Evolutionary conservation across 2,888 invertebrate species (phyloP).

Genomic region (Stegana nigrithorax): DNA sequence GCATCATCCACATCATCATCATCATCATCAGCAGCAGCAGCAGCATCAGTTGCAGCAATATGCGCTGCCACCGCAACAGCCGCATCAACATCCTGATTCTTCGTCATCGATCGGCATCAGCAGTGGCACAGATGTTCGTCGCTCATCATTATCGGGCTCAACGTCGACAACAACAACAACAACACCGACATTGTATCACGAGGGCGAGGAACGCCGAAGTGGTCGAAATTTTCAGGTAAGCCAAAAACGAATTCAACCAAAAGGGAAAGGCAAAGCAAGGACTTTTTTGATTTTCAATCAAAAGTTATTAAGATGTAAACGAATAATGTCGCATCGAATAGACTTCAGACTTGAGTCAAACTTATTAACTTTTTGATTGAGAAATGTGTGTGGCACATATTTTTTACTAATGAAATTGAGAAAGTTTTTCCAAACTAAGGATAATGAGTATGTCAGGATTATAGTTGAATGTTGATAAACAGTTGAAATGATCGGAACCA

Average conservation of each 20-base stretch:
- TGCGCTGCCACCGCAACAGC: slow-evolving; percentile 30
- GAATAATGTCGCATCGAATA: too few relatives aligned
- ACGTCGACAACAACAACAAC: not conserved
- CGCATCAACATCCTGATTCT: slow-evolving; percentile 64
- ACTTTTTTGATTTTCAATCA: not conserved
- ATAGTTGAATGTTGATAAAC: too few relatives aligned
- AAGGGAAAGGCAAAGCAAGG: not conserved
- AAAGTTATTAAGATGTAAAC: too few relatives aligned
- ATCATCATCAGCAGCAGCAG: slow-evolving; percentile 39
- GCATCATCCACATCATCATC: slow-evolving; percentile 56
- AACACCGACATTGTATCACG: slow-evolving; percentile 50
- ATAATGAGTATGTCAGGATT: too few relatives aligned
- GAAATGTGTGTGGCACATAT: too few relatives aligned
- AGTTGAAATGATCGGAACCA: too few relatives aligned
- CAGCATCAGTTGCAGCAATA: slow-evolving; percentile 39
- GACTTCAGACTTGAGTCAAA: too few relatives aligned
- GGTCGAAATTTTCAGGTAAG: slow-evolving; percentile 67
- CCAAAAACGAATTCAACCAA: not conserved
- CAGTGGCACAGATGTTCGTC: slow-evolving; percentile 58
- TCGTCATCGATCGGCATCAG: slow-evolving; percentile 60
- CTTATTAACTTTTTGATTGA: too few relatives aligned
- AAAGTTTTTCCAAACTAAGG: too few relatives aligned
- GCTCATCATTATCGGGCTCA: slow-evolving; percentile 50
- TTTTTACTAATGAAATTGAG: too few relatives aligned
- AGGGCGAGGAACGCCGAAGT: slow-evolving; percentile 62